These are phyloP conservation scores for Heliconius hermathena DNA, from an alignment of 1,140 invertebrate species.

Conservation along the genomic window DNA sequence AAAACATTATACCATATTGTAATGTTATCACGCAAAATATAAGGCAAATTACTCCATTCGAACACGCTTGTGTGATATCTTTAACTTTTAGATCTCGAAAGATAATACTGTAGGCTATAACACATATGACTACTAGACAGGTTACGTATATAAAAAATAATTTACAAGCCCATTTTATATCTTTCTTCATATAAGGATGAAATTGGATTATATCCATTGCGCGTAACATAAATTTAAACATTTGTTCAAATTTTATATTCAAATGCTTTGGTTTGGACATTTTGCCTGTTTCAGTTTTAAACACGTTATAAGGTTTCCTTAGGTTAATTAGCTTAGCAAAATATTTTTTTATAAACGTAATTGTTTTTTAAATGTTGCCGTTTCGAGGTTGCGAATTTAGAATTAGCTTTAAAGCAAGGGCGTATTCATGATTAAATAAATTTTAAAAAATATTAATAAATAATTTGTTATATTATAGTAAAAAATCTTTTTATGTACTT, in stretches of 20 bases:
- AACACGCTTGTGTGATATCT: slow-evolving; percentile 50
- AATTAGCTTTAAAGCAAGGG: too few species aligned
- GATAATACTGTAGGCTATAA: slow-evolving; percentile 48
- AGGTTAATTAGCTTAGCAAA: not conserved
- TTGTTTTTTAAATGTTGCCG: not conserved
- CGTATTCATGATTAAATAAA: too few species aligned
- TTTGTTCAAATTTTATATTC: slow-evolving; percentile 53
- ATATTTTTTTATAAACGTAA: not conserved
- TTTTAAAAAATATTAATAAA: too few species aligned
- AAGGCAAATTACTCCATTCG: slow-evolving; percentile 48
- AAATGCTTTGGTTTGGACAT: not conserved
- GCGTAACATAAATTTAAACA: slow-evolving; percentile 46
- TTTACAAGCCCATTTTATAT: slow-evolving; percentile 51
- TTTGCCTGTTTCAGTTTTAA: not conserved
- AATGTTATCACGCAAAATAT: slow-evolving; percentile 45
- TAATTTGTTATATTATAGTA: too few species aligned
- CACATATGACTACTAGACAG: slow-evolving; percentile 34
- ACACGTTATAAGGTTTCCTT: not conserved
- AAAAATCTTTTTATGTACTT: too few species aligned
- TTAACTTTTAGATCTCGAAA: slow-evolving; percentile 50
- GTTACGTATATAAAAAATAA: slow-evolving; percentile 42
- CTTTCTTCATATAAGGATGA: slow-evolving; percentile 48
- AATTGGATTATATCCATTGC: slow-evolving; percentile 46
- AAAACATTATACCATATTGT: slow-evolving; percentile 45
- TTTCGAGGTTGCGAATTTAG: too few species aligned